Base-by-base conservation (phyloP, 2,113 vertebrate species). In the Heptranchias perlo region DNA sequence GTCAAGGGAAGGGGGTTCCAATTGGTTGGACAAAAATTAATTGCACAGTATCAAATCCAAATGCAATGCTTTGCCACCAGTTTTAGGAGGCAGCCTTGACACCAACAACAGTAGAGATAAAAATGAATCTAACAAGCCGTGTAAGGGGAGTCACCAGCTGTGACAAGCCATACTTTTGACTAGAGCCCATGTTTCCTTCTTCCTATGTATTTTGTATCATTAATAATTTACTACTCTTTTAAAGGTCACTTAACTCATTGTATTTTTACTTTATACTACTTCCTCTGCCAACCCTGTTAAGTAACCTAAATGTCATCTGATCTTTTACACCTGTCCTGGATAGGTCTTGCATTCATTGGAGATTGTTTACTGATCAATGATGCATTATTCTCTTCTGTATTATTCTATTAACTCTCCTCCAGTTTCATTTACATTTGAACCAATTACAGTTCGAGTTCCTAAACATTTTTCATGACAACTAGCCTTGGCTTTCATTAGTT, bases 241-340 rank as follows among this genome's bases (percentile, higher is more conserved):
- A 92, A 92, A 92, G 89, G 89, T 92, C 89, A 62, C 62, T 92
- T 23, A 92, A 92, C 58, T 39, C 54, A 35, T 58, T 21, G 89
- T 23, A 39, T 23, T 93, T 93, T 39, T 93, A 58, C 35, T 93
- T 93, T 23, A 16, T 93, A n/a, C 58, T 21, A 91, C 28, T 13
- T 92, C 39, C 87, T n/a, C 89, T 18, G 5, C 1, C 58, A 92
- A 8, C 76, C 89, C 58, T 18, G 18, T 64, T 25, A 23, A 23
- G 58, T 21, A 91, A n/a, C 18, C 21, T 93, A 62, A 93, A 93
- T 62, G 35, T 23, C 89, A 93, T 39, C 89, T 35, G 10, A 7
- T 93, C 54, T 7, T 62, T 39, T 39, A 23, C 4, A 23, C 58
- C n/a, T 62, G 58, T n/a, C 54, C 35, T 58, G 52, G 52, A 61